phyloP scores from a whole-genome alignment of 2,113 vertebrate genomes.

The Sylvietta virens region DNA sequence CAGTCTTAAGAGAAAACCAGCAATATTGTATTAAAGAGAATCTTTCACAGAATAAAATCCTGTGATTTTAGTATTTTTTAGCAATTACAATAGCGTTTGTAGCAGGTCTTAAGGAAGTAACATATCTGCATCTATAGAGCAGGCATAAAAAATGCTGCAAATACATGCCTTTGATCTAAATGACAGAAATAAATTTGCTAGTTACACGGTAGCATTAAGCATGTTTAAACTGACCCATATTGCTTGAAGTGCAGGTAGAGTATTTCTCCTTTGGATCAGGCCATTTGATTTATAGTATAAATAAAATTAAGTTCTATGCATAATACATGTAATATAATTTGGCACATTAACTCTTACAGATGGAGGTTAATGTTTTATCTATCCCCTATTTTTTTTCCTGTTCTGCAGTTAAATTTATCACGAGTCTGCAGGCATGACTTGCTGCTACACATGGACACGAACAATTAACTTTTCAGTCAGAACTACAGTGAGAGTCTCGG shows the following conservation, averaged over 20 bases:
- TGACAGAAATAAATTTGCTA: conserved; percentile 64
- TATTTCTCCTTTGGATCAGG: conserved; percentile 55
- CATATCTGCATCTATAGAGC: neutral
- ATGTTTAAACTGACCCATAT: conserved; percentile 61
- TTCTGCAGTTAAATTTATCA: conserved; percentile 66
- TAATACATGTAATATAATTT: conserved; percentile 39
- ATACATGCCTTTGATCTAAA: conserved; percentile 65
- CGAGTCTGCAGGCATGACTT: conserved; percentile 53
- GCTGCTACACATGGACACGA: conserved; percentile 11
- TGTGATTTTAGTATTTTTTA: conserved; percentile 40
- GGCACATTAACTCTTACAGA: conserved; percentile 46
- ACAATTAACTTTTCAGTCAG: conserved; percentile 65
- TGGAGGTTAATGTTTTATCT: conserved; percentile 64
- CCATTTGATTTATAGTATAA: conserved; percentile 38
- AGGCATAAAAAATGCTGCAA: conserved; percentile 41
- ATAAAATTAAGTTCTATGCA: conserved; percentile 58
- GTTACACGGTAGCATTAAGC: conserved; percentile 40
- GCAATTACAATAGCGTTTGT: conserved; percentile 48
- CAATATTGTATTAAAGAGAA: conserved; percentile 38
- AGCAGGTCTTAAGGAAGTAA: conserved; percentile 30
- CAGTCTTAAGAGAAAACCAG: neutral
- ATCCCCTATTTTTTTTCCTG: neutral
- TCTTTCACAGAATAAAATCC: conserved; percentile 8
- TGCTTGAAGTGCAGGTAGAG: conserved; percentile 50
- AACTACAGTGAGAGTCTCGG: conserved; percentile 21